phyloP scores from a whole-genome alignment of 1,140 invertebrate species.

The Antheraea mylitta region DNA sequence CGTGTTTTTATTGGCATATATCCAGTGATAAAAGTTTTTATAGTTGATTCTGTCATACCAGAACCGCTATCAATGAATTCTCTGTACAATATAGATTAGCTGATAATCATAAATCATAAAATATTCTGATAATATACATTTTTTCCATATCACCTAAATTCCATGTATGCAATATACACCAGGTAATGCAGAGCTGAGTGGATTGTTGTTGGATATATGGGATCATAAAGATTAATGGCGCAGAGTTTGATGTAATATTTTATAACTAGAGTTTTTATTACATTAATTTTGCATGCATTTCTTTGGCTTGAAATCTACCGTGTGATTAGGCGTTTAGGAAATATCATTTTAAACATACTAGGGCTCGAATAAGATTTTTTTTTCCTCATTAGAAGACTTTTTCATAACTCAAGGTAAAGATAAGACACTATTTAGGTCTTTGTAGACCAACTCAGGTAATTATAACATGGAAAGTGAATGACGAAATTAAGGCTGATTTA shows the following conservation, averaged over 20 bases:
- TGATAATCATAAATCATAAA: constrained; percentile 1
- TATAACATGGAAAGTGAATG: too few species aligned
- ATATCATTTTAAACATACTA: too few species aligned
- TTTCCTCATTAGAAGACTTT: too few species aligned
- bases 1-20: not conserved
- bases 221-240: not conserved
- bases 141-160: not conserved
- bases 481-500: too few species aligned
- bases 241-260: not conserved
- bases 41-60: not conserved
- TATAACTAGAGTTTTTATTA: not conserved
- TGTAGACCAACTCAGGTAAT: too few species aligned
- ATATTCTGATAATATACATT: not conserved
- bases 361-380: too few species aligned
- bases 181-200: not conserved
- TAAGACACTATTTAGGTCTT: too few species aligned
- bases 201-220: not conserved
- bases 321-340: too few species aligned
- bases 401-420: too few species aligned
- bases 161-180: not conserved
- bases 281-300: too few species aligned
- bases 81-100: not conserved
- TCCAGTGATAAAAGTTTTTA: not conserved
- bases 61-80: not conserved
- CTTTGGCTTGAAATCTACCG: not conserved